These are phyloP conservation scores for Uloborus diversus DNA, from an alignment of 1,140 invertebrate species.

Conservation along the genomic window DNA sequence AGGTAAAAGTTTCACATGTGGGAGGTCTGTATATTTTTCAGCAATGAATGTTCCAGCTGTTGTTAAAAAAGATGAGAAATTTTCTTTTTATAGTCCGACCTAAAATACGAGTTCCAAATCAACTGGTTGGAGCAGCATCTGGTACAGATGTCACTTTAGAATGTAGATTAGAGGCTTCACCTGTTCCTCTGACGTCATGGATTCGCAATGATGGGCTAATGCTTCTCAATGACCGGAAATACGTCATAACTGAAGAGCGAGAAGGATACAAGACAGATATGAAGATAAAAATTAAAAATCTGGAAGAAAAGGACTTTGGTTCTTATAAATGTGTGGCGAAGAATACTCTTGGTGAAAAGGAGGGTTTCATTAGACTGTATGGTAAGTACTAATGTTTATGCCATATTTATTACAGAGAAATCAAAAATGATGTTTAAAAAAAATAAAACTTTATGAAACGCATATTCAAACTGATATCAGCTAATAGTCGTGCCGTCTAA, in stretches of 20 bases:
- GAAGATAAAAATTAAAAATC: conserved; percentile 79
- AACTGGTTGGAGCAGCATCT: conserved; percentile 81
- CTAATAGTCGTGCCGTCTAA: too few relatives aligned
- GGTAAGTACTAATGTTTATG: conserved; percentile 76
- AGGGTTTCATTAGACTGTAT: conserved; percentile 87
- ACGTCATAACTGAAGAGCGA: conserved; percentile 54
- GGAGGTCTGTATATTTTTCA: too few relatives aligned
- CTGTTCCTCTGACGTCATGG: conserved; percentile 87
- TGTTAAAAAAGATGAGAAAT: not conserved
- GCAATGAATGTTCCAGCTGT: too few relatives aligned
- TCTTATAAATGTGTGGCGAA: conserved; percentile 90
- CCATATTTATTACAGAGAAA: too few relatives aligned
- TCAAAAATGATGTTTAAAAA: too few relatives aligned
- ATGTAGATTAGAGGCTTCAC: conserved; percentile 87
- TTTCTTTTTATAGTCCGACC: conserved; percentile 75
- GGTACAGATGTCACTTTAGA: conserved; percentile 81
- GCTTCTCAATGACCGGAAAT: conserved; percentile 58
- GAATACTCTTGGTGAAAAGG: conserved; percentile 89
- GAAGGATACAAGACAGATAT: conserved; percentile 85
- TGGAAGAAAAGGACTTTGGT: conserved; percentile 82
- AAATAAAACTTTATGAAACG: too few relatives aligned
- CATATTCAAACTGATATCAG: too few relatives aligned
- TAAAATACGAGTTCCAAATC: conserved; percentile 81
- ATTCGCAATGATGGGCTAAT: conserved; percentile 74
- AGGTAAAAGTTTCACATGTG: too few relatives aligned